These are phyloP conservation scores for Ariopsis seemanni DNA, from an alignment of 2,113 vertebrate genomes.

Conservation along the genomic window DNA sequence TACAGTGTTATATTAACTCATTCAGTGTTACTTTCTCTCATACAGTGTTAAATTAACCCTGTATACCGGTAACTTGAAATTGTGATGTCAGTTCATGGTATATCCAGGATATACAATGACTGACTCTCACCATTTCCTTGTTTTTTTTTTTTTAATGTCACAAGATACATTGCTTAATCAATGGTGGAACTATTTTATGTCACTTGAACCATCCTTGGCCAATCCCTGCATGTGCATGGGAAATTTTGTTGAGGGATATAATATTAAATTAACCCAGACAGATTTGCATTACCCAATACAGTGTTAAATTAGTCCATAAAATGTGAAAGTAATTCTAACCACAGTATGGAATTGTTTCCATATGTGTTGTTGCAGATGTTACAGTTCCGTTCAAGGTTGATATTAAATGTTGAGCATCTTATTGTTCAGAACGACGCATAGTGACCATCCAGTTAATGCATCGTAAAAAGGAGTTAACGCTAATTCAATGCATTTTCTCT, in stretches of 20 bases:
- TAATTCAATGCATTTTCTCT: neutral
- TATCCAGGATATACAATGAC: no score
- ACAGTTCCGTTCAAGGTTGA: no score
- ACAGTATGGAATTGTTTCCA: neutral
- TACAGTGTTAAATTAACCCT: neutral
- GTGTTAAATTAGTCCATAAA: neutral
- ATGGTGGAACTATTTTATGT: no score
- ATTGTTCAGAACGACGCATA: neutral
- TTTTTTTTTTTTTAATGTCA: no score
- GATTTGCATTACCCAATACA: neutral
- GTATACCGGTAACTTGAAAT: no score
- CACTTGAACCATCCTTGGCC: no score
- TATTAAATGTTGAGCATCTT: neutral
- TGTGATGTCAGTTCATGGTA: no score
- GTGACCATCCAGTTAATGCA: neutral
- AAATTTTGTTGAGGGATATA: no score
- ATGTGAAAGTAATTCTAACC: neutral
- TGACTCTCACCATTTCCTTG: no score
- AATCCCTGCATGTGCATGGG: no score
- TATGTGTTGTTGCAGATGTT: neutral
- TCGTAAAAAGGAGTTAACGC: neutral
- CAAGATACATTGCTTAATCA: no score
- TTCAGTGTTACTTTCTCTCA: neutral
- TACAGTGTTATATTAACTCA: neutral
- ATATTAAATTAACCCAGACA: neutral